Conservation (phyloP, 2,888 invertebrate species). For the Eucriotettix oculatus region DNA sequence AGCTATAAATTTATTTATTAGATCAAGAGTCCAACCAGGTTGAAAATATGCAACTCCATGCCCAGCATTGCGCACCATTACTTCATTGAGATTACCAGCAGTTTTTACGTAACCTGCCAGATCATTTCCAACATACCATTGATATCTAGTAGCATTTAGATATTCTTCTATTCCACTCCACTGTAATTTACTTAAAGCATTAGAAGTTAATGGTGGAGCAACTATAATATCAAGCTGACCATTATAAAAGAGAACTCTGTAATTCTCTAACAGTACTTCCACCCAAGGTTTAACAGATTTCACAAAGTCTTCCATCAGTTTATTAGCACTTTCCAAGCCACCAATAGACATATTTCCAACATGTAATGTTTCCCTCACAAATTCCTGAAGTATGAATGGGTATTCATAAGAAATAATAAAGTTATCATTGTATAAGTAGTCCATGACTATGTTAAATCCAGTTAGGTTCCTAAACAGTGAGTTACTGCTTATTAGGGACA, state of each 20-base stretch:
- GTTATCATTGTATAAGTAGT: slow-evolving; percentile 47
- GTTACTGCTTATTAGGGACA: too few species aligned
- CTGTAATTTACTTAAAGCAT: slow-evolving; percentile 30
- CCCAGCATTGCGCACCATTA: slow-evolving; percentile 21
- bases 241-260: slow-evolving; percentile 65
- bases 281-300: slow-evolving; percentile 60
- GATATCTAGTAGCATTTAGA: slow-evolving; percentile 21
- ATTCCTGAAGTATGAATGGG: slow-evolving; percentile 39
- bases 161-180: slow-evolving; percentile 47
- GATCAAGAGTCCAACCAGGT: slow-evolving; percentile 23
- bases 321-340: slow-evolving; percentile 45
- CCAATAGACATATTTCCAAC: slow-evolving; percentile 64
- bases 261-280: slow-evolving; percentile 45
- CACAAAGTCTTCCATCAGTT: slow-evolving; percentile 62
- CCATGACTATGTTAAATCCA: slow-evolving; percentile 60
- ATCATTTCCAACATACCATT: slow-evolving; percentile 3
- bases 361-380: slow-evolving; percentile 58
- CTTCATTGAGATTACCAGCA: slow-evolving; percentile 18
- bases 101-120: slow-evolving; percentile 20
- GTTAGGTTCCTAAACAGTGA: slow-evolving; percentile 24
- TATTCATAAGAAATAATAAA: slow-evolving; percentile 27
- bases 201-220: too few species aligned
- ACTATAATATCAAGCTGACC: slow-evolving; percentile 27
- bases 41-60: slow-evolving; percentile 25
- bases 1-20: slow-evolving; percentile 26